These are phyloP conservation scores for Pardalotus punctatus DNA, from an alignment of 2,113 vertebrate genomes.

Conservation along the genomic window DNA sequence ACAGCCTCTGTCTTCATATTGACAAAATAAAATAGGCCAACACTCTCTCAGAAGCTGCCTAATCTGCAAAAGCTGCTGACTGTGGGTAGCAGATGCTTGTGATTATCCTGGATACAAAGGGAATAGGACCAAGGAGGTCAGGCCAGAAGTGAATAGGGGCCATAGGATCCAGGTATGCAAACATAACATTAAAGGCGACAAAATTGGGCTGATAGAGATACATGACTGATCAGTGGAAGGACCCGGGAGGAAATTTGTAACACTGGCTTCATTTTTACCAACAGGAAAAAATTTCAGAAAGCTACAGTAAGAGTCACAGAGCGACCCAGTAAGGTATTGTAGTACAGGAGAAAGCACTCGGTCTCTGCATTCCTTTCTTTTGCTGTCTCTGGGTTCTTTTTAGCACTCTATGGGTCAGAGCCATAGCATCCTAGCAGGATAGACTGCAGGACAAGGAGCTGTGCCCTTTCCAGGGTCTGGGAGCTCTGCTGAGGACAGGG, in stretches of 20 bases:
- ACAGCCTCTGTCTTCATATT: neutral
- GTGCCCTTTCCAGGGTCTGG: neutral
- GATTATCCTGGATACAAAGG: neutral
- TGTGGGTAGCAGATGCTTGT: neutral
- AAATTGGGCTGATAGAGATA: neutral
- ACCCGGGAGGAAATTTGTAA: neutral
- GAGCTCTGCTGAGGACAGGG: neutral
- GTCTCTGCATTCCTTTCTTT: neutral
- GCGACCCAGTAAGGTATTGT: neutral
- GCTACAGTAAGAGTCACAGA: neutral
- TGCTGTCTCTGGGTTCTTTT: neutral
- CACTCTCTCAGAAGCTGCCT: neutral
- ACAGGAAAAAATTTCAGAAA: neutral
- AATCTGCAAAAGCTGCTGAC: neutral
- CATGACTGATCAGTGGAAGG: neutral
- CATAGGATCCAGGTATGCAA: neutral
- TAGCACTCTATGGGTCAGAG: neutral
- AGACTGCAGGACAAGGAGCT: neutral
- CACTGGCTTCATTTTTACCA: neutral
- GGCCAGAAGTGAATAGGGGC: neutral
- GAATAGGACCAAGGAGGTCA: neutral
- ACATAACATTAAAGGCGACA: neutral
- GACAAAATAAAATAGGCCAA: constrained; percentile 31
- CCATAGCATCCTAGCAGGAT: neutral
- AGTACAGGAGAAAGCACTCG: neutral